These are phyloP conservation scores for Oscheius sp. DNA, from an alignment of 2,888 invertebrate genomes.

Conservation along the genomic window DNA sequence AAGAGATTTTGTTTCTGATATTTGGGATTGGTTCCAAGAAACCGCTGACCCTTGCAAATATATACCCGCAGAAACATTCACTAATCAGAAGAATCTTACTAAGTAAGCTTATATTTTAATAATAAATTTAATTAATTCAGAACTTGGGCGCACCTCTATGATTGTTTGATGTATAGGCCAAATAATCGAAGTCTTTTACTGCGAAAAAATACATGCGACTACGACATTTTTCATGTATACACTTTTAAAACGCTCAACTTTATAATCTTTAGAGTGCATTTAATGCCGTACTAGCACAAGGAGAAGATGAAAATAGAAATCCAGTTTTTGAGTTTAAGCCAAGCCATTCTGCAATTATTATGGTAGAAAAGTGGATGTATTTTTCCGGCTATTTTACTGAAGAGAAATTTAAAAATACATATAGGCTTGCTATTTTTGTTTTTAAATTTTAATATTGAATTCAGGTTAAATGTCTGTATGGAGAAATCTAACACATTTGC, in stretches of 20 bases:
- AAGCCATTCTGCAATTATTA: constrained; percentile 49
- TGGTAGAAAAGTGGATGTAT: constrained; percentile 63
- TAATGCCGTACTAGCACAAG: constrained; percentile 21
- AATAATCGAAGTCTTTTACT: not conserved
- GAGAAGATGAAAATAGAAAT: constrained; percentile 27
- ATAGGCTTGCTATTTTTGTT: constrained; percentile 35
- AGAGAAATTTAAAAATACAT: constrained; percentile 36
- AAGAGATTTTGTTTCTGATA: constrained; percentile 30
- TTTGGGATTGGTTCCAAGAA: constrained; percentile 39
- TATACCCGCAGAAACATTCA: constrained; percentile 4
- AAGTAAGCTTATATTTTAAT: constrained; percentile 16
- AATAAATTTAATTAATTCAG: not conserved
- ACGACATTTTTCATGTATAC: not conserved
- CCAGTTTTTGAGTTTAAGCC: constrained; percentile 37
- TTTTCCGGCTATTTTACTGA: constrained; percentile 55
- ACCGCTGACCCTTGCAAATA: constrained; percentile 24
- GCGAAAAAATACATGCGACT: not conserved
- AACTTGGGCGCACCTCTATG: not conserved
- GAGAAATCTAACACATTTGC: constrained; percentile 5
- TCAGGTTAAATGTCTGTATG: constrained; percentile 38
- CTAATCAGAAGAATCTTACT: constrained; percentile 17
- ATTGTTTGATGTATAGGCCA: not conserved
- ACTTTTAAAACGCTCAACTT: not conserved
- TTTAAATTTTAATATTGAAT: no score
- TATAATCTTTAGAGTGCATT: constrained; percentile 32